Conservation (phyloP, 2,797 vertebrate genomes). For the Calcarius lapponicus region DNA sequence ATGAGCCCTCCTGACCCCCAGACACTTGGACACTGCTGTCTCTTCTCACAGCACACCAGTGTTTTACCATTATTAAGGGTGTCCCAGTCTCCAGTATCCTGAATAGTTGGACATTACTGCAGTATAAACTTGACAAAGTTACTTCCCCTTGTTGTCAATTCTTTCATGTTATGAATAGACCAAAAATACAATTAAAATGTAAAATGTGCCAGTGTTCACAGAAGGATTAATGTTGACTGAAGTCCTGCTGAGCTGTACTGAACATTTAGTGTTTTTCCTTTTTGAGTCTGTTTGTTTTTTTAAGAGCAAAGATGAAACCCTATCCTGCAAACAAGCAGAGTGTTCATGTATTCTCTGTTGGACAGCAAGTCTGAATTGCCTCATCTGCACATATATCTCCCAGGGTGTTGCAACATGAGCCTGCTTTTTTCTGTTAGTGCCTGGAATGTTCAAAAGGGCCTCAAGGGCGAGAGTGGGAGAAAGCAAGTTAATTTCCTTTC, state of each 20-base stretch:
- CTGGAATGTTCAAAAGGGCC: slow-evolving; percentile 43
- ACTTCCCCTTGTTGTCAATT: neutral
- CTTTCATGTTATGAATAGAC: neutral
- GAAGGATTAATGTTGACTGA: neutral
- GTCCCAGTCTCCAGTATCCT: neutral
- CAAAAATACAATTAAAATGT: neutral
- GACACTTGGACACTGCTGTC: neutral
- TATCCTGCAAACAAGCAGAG: slow-evolving; percentile 25
- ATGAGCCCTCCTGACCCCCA: neutral
- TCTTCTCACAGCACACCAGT: neutral
- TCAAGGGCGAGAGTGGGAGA: slow-evolving; percentile 54
- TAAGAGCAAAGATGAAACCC: slow-evolving; percentile 16
- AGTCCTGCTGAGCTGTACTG: slow-evolving; percentile 10
- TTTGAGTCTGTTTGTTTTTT: neutral
- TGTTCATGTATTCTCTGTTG: slow-evolving; percentile 35
- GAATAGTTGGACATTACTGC: neutral
- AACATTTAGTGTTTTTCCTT: slow-evolving; percentile 5
- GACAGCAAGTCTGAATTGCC: neutral
- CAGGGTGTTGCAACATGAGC: slow-evolving; percentile 40
- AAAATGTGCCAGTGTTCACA: neutral
- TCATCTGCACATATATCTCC: slow-evolving; percentile 53
- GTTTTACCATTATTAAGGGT: neutral
- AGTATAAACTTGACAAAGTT: neutral
- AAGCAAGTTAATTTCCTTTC: slow-evolving; percentile 59
- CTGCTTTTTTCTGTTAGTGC: slow-evolving; percentile 23